Conservation (phyloP, 2,797 vertebrate species). For the Serranus cabrilla region DNA sequence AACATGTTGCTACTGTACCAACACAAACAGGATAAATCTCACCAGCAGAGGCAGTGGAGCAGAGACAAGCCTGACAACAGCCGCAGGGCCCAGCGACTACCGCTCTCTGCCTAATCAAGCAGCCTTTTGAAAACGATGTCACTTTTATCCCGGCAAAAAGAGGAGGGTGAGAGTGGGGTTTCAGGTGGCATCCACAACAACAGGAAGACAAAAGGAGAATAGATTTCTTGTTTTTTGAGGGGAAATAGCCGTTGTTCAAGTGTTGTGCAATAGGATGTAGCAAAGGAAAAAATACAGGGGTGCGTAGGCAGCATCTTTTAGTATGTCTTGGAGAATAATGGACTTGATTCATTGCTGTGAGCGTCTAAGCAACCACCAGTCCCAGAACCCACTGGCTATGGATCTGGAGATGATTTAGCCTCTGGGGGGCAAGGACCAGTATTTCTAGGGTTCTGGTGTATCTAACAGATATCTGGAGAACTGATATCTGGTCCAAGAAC, state of each 20-base stretch:
- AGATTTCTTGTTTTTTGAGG: background rate
- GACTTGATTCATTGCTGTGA: constrained; percentile 34
- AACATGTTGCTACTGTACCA: constrained; percentile 74
- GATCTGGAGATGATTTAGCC: too few species aligned
- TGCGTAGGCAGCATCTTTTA: constrained; percentile 29
- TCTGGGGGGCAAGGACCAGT: too few species aligned
- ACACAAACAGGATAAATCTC: constrained; percentile 83
- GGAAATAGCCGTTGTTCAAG: constrained; percentile 22
- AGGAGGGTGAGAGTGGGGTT: constrained; percentile 43
- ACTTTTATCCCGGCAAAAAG: constrained; percentile 63
- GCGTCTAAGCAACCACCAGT: constrained; percentile 20
- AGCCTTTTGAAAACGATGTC: constrained; percentile 72
- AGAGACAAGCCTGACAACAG: constrained; percentile 78
- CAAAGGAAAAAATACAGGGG: constrained; percentile 1
- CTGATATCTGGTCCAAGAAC: too few species aligned
- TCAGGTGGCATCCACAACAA: constrained; percentile 47
- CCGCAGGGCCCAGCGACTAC: constrained; percentile 69
- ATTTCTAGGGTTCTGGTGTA: too few species aligned
- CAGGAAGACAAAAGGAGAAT: constrained; percentile 22
- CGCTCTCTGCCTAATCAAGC: constrained; percentile 79
- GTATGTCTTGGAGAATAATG: constrained; percentile 34
- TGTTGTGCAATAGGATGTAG: constrained; percentile 4
- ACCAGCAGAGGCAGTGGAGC: constrained; percentile 78
- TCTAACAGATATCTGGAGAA: too few species aligned
- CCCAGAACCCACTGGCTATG: too few species aligned